Percentiles rank a stretch among this genome's conserved stretches.
Conservation (phyloP, 2,888 invertebrate genomes). For the Rhaphigaster nebulosa region DNA sequence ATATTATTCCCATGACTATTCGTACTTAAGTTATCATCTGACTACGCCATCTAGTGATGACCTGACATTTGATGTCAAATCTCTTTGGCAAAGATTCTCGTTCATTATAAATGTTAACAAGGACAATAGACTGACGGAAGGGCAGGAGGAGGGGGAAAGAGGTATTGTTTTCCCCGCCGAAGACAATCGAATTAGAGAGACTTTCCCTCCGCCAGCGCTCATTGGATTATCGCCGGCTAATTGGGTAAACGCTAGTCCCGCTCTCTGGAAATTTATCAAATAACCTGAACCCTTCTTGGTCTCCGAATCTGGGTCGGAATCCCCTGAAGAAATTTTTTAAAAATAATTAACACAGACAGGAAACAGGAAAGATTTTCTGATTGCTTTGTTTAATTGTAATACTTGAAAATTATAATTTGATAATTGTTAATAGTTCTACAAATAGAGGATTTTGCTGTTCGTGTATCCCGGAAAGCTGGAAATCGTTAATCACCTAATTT, state of each 20-base stretch:
- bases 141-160: neutral
- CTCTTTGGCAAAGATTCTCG: slow-evolving; percentile 15
- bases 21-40: neutral
- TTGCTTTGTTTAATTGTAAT: no score
- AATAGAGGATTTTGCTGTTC: no score
- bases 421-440: no score
- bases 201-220: slow-evolving; percentile 5
- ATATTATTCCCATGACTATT: neutral
- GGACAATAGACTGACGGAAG: neutral
- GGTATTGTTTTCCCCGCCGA: slow-evolving; percentile 42
- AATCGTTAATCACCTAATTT: no score
- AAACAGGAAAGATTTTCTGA: no score
- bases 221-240: slow-evolving; percentile 37
- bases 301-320: neutral
- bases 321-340: no score
- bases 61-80: neutral
- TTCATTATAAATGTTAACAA: slow-evolving; percentile 38
- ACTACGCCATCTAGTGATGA: neutral
- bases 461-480: no score
- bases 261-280: neutral
- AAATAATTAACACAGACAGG: no score
- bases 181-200: slow-evolving; percentile 42
- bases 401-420: no score
- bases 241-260: slow-evolving; percentile 36
- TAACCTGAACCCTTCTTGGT: neutral